Percentiles rank a stretch among this genome's conserved stretches.
phyloP scores from a whole-genome alignment of 2,888 invertebrate genomes.

The Ectemnius cavifrons region DNA sequence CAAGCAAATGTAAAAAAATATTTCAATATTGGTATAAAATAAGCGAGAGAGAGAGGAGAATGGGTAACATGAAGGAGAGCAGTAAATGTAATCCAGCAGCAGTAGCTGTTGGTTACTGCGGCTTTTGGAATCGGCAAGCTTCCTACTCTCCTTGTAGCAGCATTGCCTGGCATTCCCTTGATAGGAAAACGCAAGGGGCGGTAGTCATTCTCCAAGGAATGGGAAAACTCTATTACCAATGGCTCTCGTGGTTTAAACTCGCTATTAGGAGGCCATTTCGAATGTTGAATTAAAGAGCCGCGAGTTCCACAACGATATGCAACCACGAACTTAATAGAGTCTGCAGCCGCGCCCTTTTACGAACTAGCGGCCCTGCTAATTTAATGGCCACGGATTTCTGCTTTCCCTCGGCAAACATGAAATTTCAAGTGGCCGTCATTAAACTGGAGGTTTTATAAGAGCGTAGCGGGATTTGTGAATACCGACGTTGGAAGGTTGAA shows the following conservation, averaged over 20 bases:
- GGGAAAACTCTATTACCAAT: slow-evolving; percentile 3
- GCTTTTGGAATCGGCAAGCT: neutral
- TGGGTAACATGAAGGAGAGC: neutral
- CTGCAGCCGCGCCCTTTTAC: no score
- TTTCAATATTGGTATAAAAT: slow-evolving; percentile 1
- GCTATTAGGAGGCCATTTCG: neutral
- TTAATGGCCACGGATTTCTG: no score
- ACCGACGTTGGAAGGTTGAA: no score
- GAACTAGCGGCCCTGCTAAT: no score
- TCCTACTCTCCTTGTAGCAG: no score
- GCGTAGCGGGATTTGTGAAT: no score
- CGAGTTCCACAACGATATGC: neutral
- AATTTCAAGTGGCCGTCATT: no score
- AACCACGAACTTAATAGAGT: no score
- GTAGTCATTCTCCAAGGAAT: neutral
- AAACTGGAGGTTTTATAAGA: no score
- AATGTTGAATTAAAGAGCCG: slow-evolving; percentile 3
- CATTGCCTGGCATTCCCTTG: neutral
- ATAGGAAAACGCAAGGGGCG: neutral
- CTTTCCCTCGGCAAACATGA: no score
- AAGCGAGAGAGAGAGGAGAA: no score
- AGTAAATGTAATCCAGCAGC: neutral
- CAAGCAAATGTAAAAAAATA: neutral
- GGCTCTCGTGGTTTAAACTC: neutral
- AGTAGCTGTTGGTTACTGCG: neutral